Conservation (phyloP, 2,888 invertebrate genomes). For the Sycophila texana region DNA sequence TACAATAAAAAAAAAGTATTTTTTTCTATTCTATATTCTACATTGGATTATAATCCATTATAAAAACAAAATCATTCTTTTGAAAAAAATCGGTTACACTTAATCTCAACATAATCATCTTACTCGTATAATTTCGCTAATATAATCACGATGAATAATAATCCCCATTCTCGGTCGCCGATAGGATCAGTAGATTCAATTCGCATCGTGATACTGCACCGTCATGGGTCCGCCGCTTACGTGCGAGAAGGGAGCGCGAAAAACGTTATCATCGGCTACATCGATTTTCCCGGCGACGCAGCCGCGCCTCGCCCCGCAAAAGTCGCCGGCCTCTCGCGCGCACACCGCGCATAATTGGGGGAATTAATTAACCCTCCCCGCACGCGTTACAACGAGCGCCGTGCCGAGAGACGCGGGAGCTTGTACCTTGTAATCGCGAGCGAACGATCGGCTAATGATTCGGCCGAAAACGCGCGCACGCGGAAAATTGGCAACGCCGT, state of each 20-base stretch:
- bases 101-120: no score
- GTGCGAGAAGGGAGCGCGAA: background rate
- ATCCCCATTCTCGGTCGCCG: no score
- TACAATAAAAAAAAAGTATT: no score
- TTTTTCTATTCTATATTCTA: no score
- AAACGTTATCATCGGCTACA: background rate
- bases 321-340: background rate
- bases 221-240: no score
- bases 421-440: constrained; percentile 45
- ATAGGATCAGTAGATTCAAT: no score
- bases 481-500: constrained; percentile 52
- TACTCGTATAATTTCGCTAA: no score
- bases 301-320: background rate
- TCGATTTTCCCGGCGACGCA: background rate
- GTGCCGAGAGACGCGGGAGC: background rate
- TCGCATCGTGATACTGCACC: no score
- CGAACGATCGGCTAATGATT: constrained; percentile 47
- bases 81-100: no score
- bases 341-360: background rate
- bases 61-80: no score
- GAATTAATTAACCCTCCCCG: constrained; percentile 16
- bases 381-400: background rate
- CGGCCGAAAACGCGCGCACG: background rate
- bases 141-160: no score
- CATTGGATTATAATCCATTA: no score